Evolutionary conservation across 2,888 invertebrate species (phyloP).

Genomic region (Poecilus cupreus): DNA sequence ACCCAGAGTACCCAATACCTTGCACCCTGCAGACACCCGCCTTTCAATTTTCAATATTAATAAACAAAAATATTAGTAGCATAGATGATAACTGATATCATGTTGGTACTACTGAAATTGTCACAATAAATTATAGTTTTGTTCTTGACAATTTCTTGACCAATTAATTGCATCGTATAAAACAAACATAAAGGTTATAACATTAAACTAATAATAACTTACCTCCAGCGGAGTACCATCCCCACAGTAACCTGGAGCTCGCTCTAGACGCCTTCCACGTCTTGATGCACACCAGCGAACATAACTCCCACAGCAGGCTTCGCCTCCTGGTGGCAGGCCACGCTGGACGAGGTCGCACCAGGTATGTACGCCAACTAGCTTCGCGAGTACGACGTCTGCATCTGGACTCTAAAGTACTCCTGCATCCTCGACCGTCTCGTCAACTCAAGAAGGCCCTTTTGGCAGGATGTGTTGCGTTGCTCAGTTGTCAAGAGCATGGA

Average conservation of each 20-base stretch:
- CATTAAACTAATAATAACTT: background rate
- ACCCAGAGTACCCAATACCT: too few relatives aligned
- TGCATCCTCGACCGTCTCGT: background rate
- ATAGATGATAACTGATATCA: too few relatives aligned
- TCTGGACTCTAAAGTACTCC: background rate
- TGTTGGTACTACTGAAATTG: too few relatives aligned
- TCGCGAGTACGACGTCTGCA: background rate
- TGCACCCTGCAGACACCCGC: too few relatives aligned
- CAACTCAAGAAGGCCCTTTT: constrained; percentile 18
- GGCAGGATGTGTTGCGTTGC: background rate
- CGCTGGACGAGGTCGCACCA: background rate
- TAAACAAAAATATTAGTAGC: too few relatives aligned
- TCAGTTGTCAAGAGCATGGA: background rate
- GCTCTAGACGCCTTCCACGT: constrained; percentile 22
- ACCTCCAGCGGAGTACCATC: constrained; percentile 15
- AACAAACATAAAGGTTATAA: too few relatives aligned
- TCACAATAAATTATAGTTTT: too few relatives aligned
- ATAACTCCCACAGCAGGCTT: background rate
- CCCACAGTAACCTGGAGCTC: constrained; percentile 30
- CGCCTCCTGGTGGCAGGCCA: constrained; percentile 17
- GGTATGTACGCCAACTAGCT: background rate
- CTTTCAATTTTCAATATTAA: too few relatives aligned
- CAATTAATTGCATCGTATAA: too few relatives aligned
- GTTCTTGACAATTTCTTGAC: too few relatives aligned
- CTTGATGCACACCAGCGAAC: background rate